These are phyloP conservation scores for Nematolebias whitei DNA, from an alignment of 2,113 vertebrate genomes.

Conservation along the genomic window DNA sequence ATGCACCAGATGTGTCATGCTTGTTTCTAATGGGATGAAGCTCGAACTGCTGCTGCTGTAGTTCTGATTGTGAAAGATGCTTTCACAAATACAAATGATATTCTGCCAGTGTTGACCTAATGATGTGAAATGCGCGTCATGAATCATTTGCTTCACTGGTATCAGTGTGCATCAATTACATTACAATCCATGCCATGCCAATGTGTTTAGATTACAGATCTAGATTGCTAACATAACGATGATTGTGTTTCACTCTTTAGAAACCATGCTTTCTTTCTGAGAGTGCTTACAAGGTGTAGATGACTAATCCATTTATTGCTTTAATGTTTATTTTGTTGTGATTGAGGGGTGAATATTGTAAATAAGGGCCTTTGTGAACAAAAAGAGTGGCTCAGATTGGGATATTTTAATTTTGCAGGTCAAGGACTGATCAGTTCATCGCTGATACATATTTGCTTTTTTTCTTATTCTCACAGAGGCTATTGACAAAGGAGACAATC, in stretches of 20 bases:
- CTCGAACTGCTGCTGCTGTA: constrained; percentile 11
- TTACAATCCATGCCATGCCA: constrained; percentile 15
- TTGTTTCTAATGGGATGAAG: constrained; percentile 47
- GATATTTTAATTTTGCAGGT: not conserved
- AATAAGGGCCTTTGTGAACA: constrained; percentile 34
- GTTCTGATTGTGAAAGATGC: constrained; percentile 26
- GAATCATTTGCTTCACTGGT: constrained; percentile 61
- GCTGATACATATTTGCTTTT: constrained; percentile 6
- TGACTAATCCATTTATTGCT: constrained; percentile 23
- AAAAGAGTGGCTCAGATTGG: constrained; percentile 4
- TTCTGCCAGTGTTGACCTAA: constrained; percentile 8
- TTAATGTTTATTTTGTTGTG: constrained; percentile 27
- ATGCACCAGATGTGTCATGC: constrained; percentile 56
- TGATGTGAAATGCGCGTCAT: constrained; percentile 49
- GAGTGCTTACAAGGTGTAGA: constrained; percentile 3
- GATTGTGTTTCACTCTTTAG: not conserved
- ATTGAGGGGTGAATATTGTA: constrained; percentile 29
- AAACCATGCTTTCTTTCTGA: not conserved
- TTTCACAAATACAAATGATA: constrained; percentile 20
- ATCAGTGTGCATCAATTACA: constrained; percentile 29
- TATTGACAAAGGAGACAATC: constrained; percentile 92
- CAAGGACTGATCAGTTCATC: not conserved
- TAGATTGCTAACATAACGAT: constrained; percentile 27
- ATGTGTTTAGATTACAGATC: constrained; percentile 27
- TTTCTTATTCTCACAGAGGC: constrained; percentile 79